Evolutionary conservation across 2,888 invertebrate genomes (phyloP), one percentile per base, ranked within the genome.

Genomic region (Brassicogethes aeneus): DNA sequence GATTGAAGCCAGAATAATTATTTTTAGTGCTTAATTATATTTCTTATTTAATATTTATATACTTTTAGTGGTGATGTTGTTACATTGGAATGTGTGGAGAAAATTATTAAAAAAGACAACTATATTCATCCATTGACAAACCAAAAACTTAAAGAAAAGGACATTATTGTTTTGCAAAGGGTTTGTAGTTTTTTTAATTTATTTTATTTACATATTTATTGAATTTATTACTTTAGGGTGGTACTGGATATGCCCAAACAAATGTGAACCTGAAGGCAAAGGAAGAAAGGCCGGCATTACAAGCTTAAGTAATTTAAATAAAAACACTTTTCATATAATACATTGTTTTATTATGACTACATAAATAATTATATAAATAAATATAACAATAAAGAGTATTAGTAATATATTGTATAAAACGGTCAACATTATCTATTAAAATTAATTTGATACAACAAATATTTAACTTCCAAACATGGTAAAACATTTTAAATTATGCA

Each of bases 81-180:
- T 2, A 96, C 96, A 1, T 76, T 91, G 80, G 95, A 96, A 64
- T 96, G 95, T 70, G 82, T 95, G 2, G 95, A 97, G 57, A 95
- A 93, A 62, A 76, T 99, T 12, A 91, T 99, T 39, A 92, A 87
- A 59, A 94, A 91, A 58, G 97, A 99, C n/a, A n/a, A n/a, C 64
- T 93, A 92, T 95, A 72, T 88, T 15, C 95, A 99, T 71, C 99
- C 99, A 0, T 73, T 94, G 15, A 94, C 89, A 37, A 83, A 82
- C 40, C 78, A 87, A 44, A 86, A 84, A 62, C 64, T 94, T 3
- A 82, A 76, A 37, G 93, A 95, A 47, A 84, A 82, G 53, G 99
- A 99, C 61, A 90, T 99, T 16, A 95, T 99, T 60, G 76, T 77
- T 3, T 66, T 99, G 58, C 89, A 96, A 65, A 77, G 95, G 68